These are phyloP conservation scores for Phalacrocorax pelagicus DNA, from an alignment of 2,113 vertebrate genomes.

Conservation along the genomic window DNA sequence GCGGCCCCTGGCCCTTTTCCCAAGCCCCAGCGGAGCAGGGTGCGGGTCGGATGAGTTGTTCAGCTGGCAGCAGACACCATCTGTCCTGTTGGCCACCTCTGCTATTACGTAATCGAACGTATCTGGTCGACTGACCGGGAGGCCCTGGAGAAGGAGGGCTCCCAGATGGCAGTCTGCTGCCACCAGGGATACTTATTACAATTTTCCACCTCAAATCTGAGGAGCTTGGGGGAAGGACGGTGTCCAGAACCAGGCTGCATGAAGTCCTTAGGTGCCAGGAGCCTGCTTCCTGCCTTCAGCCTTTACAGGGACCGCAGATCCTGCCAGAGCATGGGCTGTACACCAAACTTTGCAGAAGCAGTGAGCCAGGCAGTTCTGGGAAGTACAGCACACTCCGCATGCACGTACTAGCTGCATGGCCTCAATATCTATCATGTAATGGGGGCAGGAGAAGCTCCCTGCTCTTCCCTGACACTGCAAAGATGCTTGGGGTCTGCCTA, in stretches of 20 bases:
- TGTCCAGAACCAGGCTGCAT: neutral
- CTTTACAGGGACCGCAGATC: neutral
- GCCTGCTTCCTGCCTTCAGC: neutral
- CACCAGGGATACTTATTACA: fast-evolving
- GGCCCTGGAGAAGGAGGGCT: neutral
- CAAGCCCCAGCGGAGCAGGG: neutral
- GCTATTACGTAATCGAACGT: neutral
- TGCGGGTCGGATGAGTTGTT: neutral
- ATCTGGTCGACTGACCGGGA: neutral
- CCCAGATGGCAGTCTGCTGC: slow-evolving; percentile 12
- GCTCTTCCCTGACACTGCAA: neutral
- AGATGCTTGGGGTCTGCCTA: neutral
- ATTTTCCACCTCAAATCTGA: neutral
- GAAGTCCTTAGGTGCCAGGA: neutral
- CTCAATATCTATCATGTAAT: fast-evolving
- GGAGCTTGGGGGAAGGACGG: neutral
- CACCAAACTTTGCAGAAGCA: neutral
- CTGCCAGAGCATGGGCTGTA: neutral
- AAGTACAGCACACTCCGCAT: neutral
- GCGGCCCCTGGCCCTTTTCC: neutral
- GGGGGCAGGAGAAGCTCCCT: neutral
- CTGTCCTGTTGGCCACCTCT: slow-evolving; percentile 32
- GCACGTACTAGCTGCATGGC: neutral
- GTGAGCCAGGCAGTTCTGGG: neutral
- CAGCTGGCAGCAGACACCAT: neutral